Evolutionary conservation across 2,797 vertebrate genomes (phyloP), one percentile per base, ranked within the genome.

Genomic region (Gobio occitaniae): DNA sequence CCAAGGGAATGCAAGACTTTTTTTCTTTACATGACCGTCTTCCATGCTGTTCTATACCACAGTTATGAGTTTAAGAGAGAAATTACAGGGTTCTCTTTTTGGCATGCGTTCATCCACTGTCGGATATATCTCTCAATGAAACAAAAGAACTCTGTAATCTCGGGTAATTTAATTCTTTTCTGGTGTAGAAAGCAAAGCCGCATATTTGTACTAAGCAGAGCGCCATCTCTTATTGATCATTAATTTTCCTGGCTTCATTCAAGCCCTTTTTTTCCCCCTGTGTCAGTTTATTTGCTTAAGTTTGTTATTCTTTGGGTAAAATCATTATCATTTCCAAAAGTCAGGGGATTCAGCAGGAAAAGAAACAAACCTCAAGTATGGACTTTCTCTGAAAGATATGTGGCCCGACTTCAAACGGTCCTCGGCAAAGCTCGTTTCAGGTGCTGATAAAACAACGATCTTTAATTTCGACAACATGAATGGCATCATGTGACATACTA

Each of bases 51-150:
- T 92, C 90, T 92, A 86, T 92, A 91, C 92, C 92, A 91, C 90
- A 93, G 92, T 92, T 93, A 92, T 91, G 90, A 93, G 91, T 90
- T 92, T 90, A 92, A 86, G 88, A 91, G 90, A 90, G 92, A 91
- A 93, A 93, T 91, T 87, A 89, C 90, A 90, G 90, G 88, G 85
- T 91, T 87, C 89, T 90, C 90, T 69, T 90, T 84, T 75, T 86
- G 86, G 88, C 86, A 87, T 88, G 89, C 87, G 84, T 79, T 91
- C 89, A 93, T 92, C 91, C 90, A 87, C 90, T 90, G 92, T 92
- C 89, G 92, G 89, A 92, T 90, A 90, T 93, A 91, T 92, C 91
- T 94, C 91, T 94, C 91, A 91, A 81, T 93, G 90, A 93, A 90
- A 92, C 78, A 78, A 86, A 89, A 84, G 79, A 81, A 86, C 85